Percentiles rank a stretch among this genome's conserved stretches.
phyloP scores from a whole-genome alignment of 2,113 vertebrate genomes.

The Puffinus mauretanicus region DNA sequence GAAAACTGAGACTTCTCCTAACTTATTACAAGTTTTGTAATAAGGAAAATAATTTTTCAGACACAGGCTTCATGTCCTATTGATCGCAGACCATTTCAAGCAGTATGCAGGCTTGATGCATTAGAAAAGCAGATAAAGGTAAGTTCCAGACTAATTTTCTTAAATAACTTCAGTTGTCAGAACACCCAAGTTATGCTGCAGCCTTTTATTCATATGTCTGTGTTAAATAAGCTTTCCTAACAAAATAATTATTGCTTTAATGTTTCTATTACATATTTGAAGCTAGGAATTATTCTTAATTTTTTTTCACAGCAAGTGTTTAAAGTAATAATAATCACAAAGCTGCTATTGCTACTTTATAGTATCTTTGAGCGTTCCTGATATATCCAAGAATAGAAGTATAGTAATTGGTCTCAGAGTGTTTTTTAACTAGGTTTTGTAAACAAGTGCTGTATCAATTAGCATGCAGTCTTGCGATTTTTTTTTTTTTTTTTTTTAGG shows the following conservation, averaged over 20 bases:
- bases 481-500: background rate
- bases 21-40: background rate
- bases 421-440: background rate
- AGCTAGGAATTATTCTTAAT: background rate
- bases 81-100: slow-evolving; percentile 89
- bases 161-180: background rate
- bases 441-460: background rate
- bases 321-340: background rate
- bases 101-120: slow-evolving; percentile 80
- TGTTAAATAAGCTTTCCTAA: background rate
- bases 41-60: slow-evolving; percentile 73
- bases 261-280: background rate
- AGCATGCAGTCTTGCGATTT: background rate
- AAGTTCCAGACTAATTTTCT: background rate
- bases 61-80: slow-evolving; percentile 88
- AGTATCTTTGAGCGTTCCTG: background rate
- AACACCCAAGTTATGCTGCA: background rate
- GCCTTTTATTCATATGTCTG: background rate
- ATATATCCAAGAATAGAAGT: background rate
- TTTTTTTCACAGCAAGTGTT: background rate
- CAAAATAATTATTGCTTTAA: background rate
- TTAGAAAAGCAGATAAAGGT: slow-evolving; percentile 74
- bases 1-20: background rate
- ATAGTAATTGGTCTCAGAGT: background rate
- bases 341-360: background rate